A percentile compares a stretch with the other conserved stretches of the same genome.
phyloP scores from a whole-genome alignment of 2,797 vertebrate species.

The Artibeus jamaicensis region DNA sequence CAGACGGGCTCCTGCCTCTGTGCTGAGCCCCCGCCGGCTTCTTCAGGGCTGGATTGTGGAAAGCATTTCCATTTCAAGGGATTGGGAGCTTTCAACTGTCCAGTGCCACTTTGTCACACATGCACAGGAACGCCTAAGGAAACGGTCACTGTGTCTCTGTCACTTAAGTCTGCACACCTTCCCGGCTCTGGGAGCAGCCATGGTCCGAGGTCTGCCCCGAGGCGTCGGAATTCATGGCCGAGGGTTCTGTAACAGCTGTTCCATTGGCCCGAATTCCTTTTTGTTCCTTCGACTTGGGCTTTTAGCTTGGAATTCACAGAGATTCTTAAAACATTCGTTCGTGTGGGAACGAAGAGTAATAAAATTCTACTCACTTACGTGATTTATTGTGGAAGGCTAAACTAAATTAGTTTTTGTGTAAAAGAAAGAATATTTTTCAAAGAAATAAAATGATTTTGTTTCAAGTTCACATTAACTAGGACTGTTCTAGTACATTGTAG shows the following conservation, averaged over 20 bases:
- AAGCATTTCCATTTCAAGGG: slow-evolving; percentile 53
- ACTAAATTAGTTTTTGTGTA: slow-evolving; percentile 17
- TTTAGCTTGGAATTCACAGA: slow-evolving; percentile 47
- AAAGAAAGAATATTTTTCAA: slow-evolving; percentile 36
- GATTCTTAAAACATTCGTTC: slow-evolving; percentile 27
- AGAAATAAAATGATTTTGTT: slow-evolving; percentile 23
- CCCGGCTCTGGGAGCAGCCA: slow-evolving; percentile 8
- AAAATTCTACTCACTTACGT: background rate
- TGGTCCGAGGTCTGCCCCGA: slow-evolving; percentile 43
- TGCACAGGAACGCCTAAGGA: slow-evolving; percentile 16
- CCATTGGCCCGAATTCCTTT: slow-evolving; percentile 44
- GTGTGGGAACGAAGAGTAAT: slow-evolving; percentile 17
- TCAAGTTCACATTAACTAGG: background rate
- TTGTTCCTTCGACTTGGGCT: slow-evolving; percentile 1
- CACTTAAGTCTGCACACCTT: slow-evolving; percentile 42
- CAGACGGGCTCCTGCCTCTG: background rate
- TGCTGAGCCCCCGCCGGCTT: background rate
- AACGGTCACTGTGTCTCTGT: slow-evolving; percentile 31
- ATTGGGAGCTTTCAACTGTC: slow-evolving; percentile 40
- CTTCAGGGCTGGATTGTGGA: background rate
- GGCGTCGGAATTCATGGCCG: background rate
- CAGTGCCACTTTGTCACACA: slow-evolving; percentile 36
- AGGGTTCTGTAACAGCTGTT: background rate
- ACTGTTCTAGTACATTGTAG: background rate
- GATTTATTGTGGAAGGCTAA: slow-evolving; percentile 20